phyloP scores from a whole-genome alignment of 2,113 vertebrate species.

The Acanthochromis polyacanthus region DNA sequence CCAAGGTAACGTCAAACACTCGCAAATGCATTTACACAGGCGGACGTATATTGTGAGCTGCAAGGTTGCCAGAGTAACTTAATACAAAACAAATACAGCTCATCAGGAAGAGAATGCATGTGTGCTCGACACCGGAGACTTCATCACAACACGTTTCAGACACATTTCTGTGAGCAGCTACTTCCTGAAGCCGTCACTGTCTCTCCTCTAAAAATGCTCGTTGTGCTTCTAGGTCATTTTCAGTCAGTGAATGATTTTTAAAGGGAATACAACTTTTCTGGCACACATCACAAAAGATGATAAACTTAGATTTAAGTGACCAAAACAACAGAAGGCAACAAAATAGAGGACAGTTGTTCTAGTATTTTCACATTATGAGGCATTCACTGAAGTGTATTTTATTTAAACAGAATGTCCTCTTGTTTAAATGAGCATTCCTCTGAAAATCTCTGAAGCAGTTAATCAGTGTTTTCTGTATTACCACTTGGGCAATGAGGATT shows the following conservation, averaged over 20 bases:
- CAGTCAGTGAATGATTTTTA: too few relatives aligned
- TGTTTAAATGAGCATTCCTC: too few relatives aligned
- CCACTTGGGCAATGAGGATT: too few relatives aligned
- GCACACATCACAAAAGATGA: neutral
- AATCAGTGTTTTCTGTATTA: too few relatives aligned
- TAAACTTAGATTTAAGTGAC: neutral
- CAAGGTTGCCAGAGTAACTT: slow-evolving; percentile 51
- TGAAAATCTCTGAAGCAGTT: too few relatives aligned
- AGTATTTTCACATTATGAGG: too few relatives aligned
- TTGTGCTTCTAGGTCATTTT: too few relatives aligned
- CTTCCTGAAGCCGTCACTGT: neutral
- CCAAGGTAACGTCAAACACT: slow-evolving; percentile 58
- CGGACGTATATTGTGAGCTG: slow-evolving; percentile 45
- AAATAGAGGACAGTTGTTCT: too few relatives aligned
- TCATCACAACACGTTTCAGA: slow-evolving; percentile 18
- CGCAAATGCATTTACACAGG: slow-evolving; percentile 35
- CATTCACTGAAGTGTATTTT: too few relatives aligned
- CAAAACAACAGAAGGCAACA: neutral
- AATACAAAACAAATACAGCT: slow-evolving; percentile 30
- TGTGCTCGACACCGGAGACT: slow-evolving; percentile 18
- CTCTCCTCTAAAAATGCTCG: too few relatives aligned
- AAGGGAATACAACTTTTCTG: too few relatives aligned
- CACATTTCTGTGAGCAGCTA: neutral
- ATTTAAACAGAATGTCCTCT: too few relatives aligned
- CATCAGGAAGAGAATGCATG: neutral